phyloP scores from a whole-genome alignment of 2,113 vertebrate species.

The Gymnocephalus cernua region DNA sequence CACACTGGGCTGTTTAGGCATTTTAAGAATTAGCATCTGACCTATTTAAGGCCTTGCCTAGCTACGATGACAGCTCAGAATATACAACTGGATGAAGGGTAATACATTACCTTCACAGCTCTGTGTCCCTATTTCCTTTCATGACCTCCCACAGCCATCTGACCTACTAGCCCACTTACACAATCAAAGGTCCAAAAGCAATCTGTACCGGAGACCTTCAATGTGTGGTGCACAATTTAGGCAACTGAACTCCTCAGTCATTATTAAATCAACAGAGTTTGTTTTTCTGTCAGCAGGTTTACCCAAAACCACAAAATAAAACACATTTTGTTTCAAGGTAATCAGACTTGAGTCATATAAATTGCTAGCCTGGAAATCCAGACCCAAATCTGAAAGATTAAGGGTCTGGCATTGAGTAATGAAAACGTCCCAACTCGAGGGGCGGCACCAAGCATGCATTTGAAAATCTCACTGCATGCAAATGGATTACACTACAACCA shows the following conservation, averaged over 20 bases:
- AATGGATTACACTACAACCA: too few relatives aligned
- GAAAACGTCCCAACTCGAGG: too few relatives aligned
- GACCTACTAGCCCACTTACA: slow-evolving; percentile 34
- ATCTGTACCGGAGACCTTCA: neutral
- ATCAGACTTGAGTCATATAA: too few relatives aligned
- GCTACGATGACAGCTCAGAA: slow-evolving; percentile 2
- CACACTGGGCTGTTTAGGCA: slow-evolving; percentile 6
- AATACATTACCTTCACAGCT: slow-evolving; percentile 23
- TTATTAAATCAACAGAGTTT: neutral
- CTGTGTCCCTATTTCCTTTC: slow-evolving; percentile 9
- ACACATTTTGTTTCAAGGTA: too few relatives aligned
- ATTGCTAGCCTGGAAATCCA: too few relatives aligned
- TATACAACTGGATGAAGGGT: neutral
- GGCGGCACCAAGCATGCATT: too few relatives aligned
- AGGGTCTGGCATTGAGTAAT: too few relatives aligned
- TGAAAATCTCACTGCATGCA: too few relatives aligned
- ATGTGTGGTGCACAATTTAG: neutral
- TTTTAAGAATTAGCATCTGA: neutral
- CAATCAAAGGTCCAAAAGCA: neutral
- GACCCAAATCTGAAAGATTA: too few relatives aligned
- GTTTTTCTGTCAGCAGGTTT: too few relatives aligned
- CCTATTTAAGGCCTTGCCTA: neutral
- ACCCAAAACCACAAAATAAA: too few relatives aligned
- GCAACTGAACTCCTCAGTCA: neutral
- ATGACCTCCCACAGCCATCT: neutral